A percentile compares a stretch with the other conserved stretches of the same genome.
phyloP scores from a whole-genome alignment of 2,797 vertebrate species.

The Sebastes nivosus region DNA sequence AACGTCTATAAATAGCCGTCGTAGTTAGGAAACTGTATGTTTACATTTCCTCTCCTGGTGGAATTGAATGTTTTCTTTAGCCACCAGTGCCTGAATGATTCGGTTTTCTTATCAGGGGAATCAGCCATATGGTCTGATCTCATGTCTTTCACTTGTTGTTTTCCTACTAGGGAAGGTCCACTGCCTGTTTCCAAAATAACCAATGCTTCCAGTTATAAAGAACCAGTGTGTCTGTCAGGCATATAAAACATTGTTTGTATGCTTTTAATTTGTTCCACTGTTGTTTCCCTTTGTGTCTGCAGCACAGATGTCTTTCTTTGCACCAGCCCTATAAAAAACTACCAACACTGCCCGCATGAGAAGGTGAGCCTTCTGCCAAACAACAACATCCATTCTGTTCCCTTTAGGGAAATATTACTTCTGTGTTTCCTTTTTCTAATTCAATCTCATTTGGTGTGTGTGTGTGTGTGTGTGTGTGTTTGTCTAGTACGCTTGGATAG shows the following conservation, averaged over 20 bases:
- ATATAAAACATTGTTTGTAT: neutral
- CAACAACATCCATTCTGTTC: neutral
- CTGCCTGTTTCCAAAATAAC: neutral
- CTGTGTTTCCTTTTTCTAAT: constrained; percentile 4
- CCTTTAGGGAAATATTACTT: neutral
- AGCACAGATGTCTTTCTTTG: constrained; percentile 98
- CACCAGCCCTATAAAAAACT: constrained; percentile 93
- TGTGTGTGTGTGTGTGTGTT: constrained; percentile 1
- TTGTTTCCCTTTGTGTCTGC: constrained; percentile 49
- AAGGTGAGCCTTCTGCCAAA: constrained; percentile 85
- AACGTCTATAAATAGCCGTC: constrained; percentile 14
- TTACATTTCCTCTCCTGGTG: constrained; percentile 23
- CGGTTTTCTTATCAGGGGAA: constrained; percentile 3
- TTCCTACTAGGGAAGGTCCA: neutral
- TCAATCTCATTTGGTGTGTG: neutral
- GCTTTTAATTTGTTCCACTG: neutral
- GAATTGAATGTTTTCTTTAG: neutral
- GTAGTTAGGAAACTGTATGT: neutral
- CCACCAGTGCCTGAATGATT: neutral
- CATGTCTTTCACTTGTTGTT: neutral
- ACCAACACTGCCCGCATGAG: constrained; percentile 90
- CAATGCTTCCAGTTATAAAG: neutral
- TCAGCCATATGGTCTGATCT: neutral
- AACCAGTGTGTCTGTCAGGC: neutral
- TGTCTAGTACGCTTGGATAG: constrained; percentile 93